Base-by-base conservation (phyloP, 2,113 vertebrate genomes). In the Balaeniceps rex region DNA sequence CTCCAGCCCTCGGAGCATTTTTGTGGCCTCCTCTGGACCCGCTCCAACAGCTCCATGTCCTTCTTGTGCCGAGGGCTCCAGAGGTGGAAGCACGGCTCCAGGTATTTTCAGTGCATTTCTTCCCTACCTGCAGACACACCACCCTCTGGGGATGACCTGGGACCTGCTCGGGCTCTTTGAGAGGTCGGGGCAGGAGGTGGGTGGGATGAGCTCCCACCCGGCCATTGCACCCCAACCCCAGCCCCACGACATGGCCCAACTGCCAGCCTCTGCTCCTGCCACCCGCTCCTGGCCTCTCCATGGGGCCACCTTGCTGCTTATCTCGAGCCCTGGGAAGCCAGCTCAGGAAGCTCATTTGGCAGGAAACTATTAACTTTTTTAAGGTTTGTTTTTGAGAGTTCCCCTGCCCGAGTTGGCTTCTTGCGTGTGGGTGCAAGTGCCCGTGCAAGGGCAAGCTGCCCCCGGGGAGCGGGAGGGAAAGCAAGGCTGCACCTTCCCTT, bases 361-460 rank as follows among this genome's bases (percentile, higher is more conserved):
- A 91, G 83, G 60, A 88, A 69, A 69, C 49, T 51, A 64, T 19
- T 36, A 16, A 34, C 44, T 74, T 77, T 68, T 81, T 77, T 19
- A 82, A 64, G 21, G 21, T 68, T 84, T 36, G 19, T 15, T n/a
- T 79, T 34, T 64, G 38, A 42, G 38, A 64, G 44, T 72, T 90
- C 55, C 58, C 64, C 74, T 72, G 12, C 25, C 28, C 1, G 3
- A 61, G 11, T 13, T 8, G 2, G 28, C 66, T 74, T 74, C 49
- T 89, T 3, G 2, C 6, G 2, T 13, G 40, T 22, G 19, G 51
- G 10, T 19, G 4, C 33, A 47, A 72, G 63, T 34, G 38, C 44
- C 46, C 0, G 2, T 1, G 2, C 29, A 60, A 81, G 29, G 69
- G 14, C 1, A 1, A 72, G 47, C 58, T 63, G 29, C 2, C 2